These are phyloP conservation scores for Centrocercus urophasianus DNA, from an alignment of 2,113 vertebrate species.

Conservation along the genomic window DNA sequence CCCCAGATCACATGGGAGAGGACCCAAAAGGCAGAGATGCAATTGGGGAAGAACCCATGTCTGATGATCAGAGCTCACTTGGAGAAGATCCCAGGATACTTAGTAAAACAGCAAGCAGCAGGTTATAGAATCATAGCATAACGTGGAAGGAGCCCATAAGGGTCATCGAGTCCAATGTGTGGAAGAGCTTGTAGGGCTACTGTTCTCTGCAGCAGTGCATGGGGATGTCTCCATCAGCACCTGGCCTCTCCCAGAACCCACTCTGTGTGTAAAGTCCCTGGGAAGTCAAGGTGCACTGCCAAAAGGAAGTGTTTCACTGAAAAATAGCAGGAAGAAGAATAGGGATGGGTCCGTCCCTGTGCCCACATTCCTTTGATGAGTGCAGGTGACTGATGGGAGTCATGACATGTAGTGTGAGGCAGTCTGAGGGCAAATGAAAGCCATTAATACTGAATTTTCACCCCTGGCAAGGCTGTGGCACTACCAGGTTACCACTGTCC, in stretches of 20 bases:
- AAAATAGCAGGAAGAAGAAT: not conserved
- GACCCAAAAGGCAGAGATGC: not conserved
- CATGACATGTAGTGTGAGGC: not conserved
- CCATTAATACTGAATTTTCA: not conserved
- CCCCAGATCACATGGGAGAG: not conserved
- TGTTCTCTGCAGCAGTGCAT: rapidly evolving
- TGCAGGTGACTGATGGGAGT: not conserved
- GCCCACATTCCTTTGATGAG: not conserved
- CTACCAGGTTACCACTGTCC: not conserved
- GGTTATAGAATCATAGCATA: not conserved
- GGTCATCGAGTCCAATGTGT: too few species aligned
- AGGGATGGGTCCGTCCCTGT: not conserved
- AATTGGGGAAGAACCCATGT: not conserved
- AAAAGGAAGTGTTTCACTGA: not conserved
- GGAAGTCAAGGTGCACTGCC: not conserved
- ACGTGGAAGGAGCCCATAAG: too few species aligned
- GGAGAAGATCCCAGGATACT: not conserved
- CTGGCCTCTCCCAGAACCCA: not conserved
- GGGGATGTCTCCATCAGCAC: rapidly evolving
- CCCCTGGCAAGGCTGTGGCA: rapidly evolving
- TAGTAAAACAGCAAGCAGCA: not conserved
- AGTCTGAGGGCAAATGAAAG: not conserved
- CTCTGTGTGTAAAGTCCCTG: not conserved
- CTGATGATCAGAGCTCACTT: not conserved
- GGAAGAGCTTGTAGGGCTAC: not conserved